Base-by-base conservation (phyloP, 92 coral and sea anemone species). In the Desmophyllum pertusum region DNA sequence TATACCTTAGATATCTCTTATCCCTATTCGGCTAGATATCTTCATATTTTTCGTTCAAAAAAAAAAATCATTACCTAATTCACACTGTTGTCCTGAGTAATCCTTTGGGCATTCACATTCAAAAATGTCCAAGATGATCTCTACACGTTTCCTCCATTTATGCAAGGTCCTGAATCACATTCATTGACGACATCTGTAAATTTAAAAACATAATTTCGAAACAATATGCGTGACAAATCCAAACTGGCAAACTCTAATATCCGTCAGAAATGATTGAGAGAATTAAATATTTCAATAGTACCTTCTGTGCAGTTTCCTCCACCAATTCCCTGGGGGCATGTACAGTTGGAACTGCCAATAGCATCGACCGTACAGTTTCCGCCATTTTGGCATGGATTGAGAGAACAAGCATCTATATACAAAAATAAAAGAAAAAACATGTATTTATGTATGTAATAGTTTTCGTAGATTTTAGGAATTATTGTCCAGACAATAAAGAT, bases 271-370 rank as follows among this genome's bases (percentile, higher is more conserved):
- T 25, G 5, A 5, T n/a, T 55, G 6, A 55, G 31, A 55, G 33
- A 59, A 59, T 11, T 59, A 25, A 13, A 8, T 15, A 59, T 10
- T 59, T 25, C 35, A 59, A 10, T 25, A 1, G 65, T 66, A 79
- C 84, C 84, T 66, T 79, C 84, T 0, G 84, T 79, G 59, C 84
- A 79, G 84, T 79, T 79, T 65, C 66, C 11, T 23, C 84, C 84
- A 0, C 84, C 84, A 48, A 79, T 79, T 65, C 84, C 84, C 5
- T 23, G 42, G 4, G 75, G 84, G 19, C 84, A 79, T 64, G 35
- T 23, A 11, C 84, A 79, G 0, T 0, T 64, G 64, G 65, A 79
- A 21, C 59, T 19, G 31, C 84, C 62, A 41, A 18, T 13, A 36
- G 13, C 37, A 46, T 67, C 35, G 25, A 19, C 30, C n/a, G 84